These are phyloP conservation scores for Metopia argyrocephala DNA, from an alignment of 2,888 invertebrate genomes.

Conservation along the genomic window DNA sequence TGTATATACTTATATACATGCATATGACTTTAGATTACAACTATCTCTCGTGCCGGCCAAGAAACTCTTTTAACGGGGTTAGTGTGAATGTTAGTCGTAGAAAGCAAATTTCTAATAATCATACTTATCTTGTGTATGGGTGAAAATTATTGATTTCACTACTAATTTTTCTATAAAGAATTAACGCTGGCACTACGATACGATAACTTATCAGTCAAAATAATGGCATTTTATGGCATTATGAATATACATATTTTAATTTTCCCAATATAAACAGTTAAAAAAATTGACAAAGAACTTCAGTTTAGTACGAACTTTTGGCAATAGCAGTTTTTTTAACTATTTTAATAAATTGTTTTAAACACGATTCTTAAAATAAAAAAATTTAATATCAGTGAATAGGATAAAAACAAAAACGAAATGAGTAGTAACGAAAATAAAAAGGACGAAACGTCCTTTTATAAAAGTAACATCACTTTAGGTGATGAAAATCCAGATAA, in stretches of 20 bases:
- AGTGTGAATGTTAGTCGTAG: not conserved
- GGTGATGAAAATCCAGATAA: conserved; percentile 45
- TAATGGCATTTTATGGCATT: conserved; percentile 28
- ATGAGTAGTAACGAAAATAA: conserved; percentile 45
- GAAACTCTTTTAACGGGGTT: not conserved
- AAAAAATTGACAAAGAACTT: conserved; percentile 22
- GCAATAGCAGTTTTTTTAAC: conserved; percentile 33
- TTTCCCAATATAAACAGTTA: conserved; percentile 52
- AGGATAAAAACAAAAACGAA: conserved; percentile 22
- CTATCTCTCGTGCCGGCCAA: too few species aligned
- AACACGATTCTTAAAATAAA: not conserved
- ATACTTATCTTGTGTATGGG: not conserved
- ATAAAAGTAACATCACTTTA: conserved; percentile 63
- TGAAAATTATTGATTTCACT: not conserved
- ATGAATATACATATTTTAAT: conserved; percentile 19
- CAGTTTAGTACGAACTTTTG: conserved; percentile 49
- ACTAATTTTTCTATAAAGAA: conserved; percentile 10
- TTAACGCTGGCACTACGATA: conserved; percentile 31
- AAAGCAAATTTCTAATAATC: not conserved
- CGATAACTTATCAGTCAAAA: conserved; percentile 53
- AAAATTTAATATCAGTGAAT: not conserved
- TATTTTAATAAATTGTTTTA: not conserved
- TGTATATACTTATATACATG: too few species aligned
- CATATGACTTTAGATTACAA: too few species aligned
- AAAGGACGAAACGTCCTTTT: conserved; percentile 65